Base-by-base conservation (phyloP, 2,888 invertebrate genomes). In the Ormyrus pomaceus region DNA sequence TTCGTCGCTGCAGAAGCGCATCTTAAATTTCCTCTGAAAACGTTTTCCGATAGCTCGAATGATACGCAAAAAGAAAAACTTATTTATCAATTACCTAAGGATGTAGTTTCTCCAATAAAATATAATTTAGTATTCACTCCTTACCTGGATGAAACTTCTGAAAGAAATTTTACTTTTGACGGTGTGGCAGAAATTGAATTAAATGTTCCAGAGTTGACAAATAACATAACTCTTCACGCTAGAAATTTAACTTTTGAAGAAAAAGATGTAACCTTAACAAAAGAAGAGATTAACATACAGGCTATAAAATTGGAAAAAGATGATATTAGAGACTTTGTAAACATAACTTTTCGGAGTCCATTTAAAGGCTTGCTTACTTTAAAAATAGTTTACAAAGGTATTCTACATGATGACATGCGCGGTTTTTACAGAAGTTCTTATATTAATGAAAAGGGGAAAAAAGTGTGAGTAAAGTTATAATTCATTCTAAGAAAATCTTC, bases 351-450 rank as follows among this genome's bases (percentile, higher is more conserved):
- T n/a, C 7, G 34, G 2, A 9, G 11, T 4, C 13, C 10, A 4
- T 69, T 82, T 2, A 9, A 6, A n/a, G 7, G 4, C 34, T 34
- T 4, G 34, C 4, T 34, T 34, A 6, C 0, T 5, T 61, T 82
- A 50, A 53, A n/a, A 53, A 80, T 82, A 58, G 45, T 4, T 34
- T 34, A 94, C 10, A 87, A 91, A 0, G 94, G 94, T 10, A 87
- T 86, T 34, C 92, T 94, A 46, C 92, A 92, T n/a, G 93, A 94
- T 85, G 92, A 93, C 2, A 89, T 94, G 80, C 92, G 92, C 68
- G 95, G 95, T 70, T 94, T 95, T 87, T 95, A 95, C 86, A 92
- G 93, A 85, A 94, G 94, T 84, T 92, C 92, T 62, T 95, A 95
- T 85, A 89, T 87, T 5, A 91, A 92, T 79, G 74, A 88, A 10